Conservation (phyloP, 2,888 invertebrate genomes). For the Perdita meconis region DNA sequence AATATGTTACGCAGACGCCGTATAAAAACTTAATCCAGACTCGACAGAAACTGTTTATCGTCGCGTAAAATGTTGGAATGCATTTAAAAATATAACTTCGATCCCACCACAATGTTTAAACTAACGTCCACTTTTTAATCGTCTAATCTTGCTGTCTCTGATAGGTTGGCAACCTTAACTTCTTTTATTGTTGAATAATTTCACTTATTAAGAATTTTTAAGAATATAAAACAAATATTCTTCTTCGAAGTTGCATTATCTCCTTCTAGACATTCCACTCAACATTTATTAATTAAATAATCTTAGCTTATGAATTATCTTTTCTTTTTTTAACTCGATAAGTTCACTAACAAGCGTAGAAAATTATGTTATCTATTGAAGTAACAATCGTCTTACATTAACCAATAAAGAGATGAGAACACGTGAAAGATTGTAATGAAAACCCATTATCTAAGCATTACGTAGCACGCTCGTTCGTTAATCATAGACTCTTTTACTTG, state of each 20-base stretch:
- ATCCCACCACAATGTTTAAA: not conserved
- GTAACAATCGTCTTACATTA: not conserved
- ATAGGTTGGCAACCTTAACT: constrained; percentile 9
- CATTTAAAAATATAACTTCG: constrained; percentile 15
- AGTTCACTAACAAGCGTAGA: not conserved
- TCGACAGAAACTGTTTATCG: constrained; percentile 19
- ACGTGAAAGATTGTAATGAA: constrained; percentile 19
- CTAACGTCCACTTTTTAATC: not conserved
- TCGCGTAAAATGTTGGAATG: constrained; percentile 7
- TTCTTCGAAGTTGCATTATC: too few relatives aligned
- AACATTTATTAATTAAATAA: too few relatives aligned
- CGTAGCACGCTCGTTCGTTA: constrained; percentile 10
- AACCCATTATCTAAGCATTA: constrained; percentile 29
- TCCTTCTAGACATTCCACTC: too few relatives aligned
- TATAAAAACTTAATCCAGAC: constrained; percentile 45
- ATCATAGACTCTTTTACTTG: constrained; percentile 5
- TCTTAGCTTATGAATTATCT: too few relatives aligned
- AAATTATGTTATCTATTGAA: not conserved
- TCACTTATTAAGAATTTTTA: not conserved
- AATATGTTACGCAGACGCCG: constrained; percentile 47
- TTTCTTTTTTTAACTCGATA: not conserved
- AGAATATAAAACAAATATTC: too few relatives aligned
- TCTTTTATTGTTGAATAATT: not conserved
- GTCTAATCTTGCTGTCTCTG: not conserved
- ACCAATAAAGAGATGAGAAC: not conserved